Percentiles rank a stretch among this genome's conserved stretches.
Conservation (phyloP, 1,140 invertebrate genomes). For the Neotoxoptera formosana region DNA sequence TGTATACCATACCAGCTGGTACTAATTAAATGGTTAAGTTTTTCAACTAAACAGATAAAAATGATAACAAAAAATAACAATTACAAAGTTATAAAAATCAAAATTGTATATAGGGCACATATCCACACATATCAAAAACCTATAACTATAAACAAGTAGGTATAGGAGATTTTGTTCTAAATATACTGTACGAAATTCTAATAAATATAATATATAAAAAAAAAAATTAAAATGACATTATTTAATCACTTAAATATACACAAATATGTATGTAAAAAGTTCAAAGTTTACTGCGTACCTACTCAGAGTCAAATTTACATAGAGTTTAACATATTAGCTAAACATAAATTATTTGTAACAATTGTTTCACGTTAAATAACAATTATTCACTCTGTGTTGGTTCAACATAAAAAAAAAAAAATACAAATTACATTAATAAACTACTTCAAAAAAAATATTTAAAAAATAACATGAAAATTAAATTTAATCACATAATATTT, state of each 20-base stretch:
- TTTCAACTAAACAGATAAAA: background rate
- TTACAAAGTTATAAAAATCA: background rate
- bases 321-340: background rate
- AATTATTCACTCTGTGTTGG: background rate
- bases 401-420: background rate
- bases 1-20: too few species aligned
- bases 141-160: background rate
- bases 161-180: background rate
- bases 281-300: background rate
- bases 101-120: background rate
- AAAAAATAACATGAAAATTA: background rate
- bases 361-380: background rate
- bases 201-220: too few species aligned
- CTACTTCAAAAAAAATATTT: background rate
- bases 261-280: background rate
- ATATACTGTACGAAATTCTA: background rate
- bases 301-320: background rate
- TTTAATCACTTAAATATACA: too few species aligned
- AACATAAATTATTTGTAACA: background rate
- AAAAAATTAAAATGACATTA: too few species aligned
- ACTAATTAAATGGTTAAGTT: background rate
- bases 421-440: background rate
- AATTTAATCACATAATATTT: background rate
- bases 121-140: background rate
- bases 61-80: background rate